Conservation (phyloP, 2,113 vertebrate species). For the Esox niger region DNA sequence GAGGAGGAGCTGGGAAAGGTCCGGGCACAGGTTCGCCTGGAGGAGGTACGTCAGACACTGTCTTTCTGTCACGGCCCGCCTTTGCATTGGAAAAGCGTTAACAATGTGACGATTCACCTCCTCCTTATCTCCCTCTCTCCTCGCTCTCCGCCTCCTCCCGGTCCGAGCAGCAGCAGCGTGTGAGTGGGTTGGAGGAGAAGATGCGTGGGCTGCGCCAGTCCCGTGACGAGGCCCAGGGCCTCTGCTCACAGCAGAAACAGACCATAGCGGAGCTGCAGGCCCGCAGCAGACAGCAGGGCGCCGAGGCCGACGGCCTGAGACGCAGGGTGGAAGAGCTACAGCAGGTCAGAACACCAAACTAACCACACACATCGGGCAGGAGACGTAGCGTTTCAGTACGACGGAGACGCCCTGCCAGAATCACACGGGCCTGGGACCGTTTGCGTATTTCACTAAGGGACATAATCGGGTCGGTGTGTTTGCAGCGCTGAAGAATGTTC, state of each 20-base stretch:
- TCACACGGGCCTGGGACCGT: no score
- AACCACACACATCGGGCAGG: neutral
- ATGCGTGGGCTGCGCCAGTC: slow-evolving; percentile 75
- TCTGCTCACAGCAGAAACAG: slow-evolving; percentile 86
- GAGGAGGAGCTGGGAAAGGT: slow-evolving; percentile 84
- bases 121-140: neutral
- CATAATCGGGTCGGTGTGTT: no score
- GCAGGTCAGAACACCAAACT: slow-evolving; percentile 72
- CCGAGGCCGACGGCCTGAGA: slow-evolving; percentile 76
- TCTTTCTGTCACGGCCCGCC: neutral
- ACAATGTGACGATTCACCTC: neutral
- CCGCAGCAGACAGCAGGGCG: slow-evolving; percentile 72
- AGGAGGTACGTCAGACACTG: slow-evolving; percentile 76
- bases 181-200: slow-evolving; percentile 85
- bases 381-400: no score
- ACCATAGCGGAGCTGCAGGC: slow-evolving; percentile 77
- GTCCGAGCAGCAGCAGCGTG: slow-evolving; percentile 78
- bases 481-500: no score
- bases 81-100: neutral
- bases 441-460: no score
- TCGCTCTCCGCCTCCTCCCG: no score
- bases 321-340: slow-evolving; percentile 83
- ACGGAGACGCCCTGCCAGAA: no score
- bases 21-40: slow-evolving; percentile 76
- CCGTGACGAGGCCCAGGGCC: slow-evolving; percentile 81